These are phyloP conservation scores for Rotaria macrura DNA, from an alignment of 2,888 invertebrate species.

Conservation along the genomic window DNA sequence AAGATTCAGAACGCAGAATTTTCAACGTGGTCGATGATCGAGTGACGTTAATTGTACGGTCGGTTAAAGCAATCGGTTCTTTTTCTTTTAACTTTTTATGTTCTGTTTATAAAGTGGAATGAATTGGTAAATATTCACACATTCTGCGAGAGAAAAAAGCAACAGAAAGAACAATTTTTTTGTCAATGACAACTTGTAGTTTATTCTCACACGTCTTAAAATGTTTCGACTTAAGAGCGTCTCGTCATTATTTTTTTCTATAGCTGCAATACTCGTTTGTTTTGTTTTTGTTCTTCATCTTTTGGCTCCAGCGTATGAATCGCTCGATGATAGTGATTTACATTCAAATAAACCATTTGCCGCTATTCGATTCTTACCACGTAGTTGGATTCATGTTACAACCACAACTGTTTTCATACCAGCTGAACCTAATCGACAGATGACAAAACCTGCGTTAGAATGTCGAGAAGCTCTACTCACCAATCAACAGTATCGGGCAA, in stretches of 20 bases:
- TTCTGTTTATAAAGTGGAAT: neutral
- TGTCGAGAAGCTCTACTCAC: neutral
- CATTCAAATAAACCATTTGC: too few species aligned
- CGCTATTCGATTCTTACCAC: too few species aligned
- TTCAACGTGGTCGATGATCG: too few species aligned
- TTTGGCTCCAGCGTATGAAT: neutral
- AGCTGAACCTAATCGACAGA: too few species aligned
- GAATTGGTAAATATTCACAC: neutral
- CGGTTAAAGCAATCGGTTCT: neutral
- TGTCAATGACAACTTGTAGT: neutral
- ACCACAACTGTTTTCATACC: too few species aligned
- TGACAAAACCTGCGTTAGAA: neutral
- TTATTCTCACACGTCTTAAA: neutral
- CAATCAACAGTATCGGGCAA: neutral
- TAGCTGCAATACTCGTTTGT: neutral
- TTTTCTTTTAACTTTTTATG: neutral
- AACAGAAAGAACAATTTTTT: neutral
- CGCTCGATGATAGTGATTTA: too few species aligned
- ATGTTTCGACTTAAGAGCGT: neutral
- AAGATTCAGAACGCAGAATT: too few species aligned
- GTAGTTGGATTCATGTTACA: too few species aligned
- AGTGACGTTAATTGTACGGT: too few species aligned
- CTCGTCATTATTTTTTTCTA: neutral
- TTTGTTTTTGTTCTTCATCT: neutral
- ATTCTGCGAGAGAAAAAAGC: neutral